Conservation (phyloP, 1,140 invertebrate species). For the silkworm (Bombyx mori) region ASM3026992v2 NC_085118.1:2086001-2086500, state of each 20-base stretch:
- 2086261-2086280: conserved; percentile 5
- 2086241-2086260: conserved; percentile 3
- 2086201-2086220: conserved; percentile 22
- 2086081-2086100: conserved; percentile 29
- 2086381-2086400: no score
- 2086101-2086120: conserved; percentile 31
- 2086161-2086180: conserved; percentile 27
- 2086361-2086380: no score
- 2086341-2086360: no score
- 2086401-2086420: no score
- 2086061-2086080: conserved; percentile 33
- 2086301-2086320: conserved; percentile 4
- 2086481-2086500: conserved; percentile 88
- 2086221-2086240: conserved; percentile 16
- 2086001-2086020: no score
- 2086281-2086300: conserved; percentile 7
- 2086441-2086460: no score
- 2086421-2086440: no score
- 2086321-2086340: neutral
- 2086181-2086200: conserved; percentile 21
- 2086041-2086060: conserved; percentile 21
- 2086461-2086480: conserved; percentile 68
- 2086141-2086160: conserved; percentile 9
- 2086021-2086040: neutral
- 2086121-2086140: conserved; percentile 38